Base-by-base conservation (phyloP, 2,888 invertebrate genomes). In the Caradrina kadenii region DNA sequence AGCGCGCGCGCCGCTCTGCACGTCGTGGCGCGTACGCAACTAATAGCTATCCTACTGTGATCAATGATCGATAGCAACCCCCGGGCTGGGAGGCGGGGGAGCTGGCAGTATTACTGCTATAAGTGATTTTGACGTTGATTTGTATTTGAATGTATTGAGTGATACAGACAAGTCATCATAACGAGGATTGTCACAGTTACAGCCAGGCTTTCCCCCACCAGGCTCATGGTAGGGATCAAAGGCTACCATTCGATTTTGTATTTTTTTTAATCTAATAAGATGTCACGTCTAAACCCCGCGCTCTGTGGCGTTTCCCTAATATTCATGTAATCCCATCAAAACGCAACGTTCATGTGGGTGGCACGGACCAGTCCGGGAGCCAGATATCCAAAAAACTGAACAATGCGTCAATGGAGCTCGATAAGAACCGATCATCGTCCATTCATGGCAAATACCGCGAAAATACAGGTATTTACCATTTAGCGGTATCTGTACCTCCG, bases 391-490 rank as follows among this genome's bases (percentile, higher is more conserved):
- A 89, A 89, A 89, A 90, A 89, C 82, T 26, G 26, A 71, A 63
- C 72, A 75, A 82, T 79, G 80, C 73, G 71, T 39, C 61, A 63
- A 54, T 69, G 67, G 66, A 42, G 64, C 63, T 54, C 81, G 49
- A 22, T 35, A 86, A 85, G 81, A 84, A 84, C 62, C 64, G 71
- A 66, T 61, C 80, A 56, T 72, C 58, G 66, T 10, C 64, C 84
- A 81, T 82, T 81, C 62, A 81, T 69, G 60, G 62, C 63, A 79
- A 78, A 78, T 86, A 84, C 87, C 74, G 69, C 76, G 83, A 83
- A 86, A 79, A 74, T 73, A 64, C 68, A 73, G 77, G 81, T 81
- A 88, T 87, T 85, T 82, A 80, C 83, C 82, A 84, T 84, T 83
- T 82, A 80, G 70, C 61, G 69, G 65, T 63, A 39, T 8, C 39